Conservation (phyloP, 2,888 invertebrate species). For the Ecdyonurus torrentis region DNA sequence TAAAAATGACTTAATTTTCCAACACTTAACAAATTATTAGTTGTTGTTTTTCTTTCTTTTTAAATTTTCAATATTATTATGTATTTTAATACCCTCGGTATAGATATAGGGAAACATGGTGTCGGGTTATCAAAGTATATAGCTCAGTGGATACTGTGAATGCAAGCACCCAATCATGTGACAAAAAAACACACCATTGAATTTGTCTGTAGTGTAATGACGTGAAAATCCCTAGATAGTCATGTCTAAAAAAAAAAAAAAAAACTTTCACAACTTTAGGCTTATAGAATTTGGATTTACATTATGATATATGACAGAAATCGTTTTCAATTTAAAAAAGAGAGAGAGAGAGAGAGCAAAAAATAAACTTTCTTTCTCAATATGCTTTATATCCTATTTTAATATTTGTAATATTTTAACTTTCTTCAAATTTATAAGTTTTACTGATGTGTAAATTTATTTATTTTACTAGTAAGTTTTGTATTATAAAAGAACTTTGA, state of each 20-base stretch:
- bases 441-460: too few species aligned
- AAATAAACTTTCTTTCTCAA: background rate
- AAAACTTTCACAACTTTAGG: background rate
- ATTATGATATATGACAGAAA: background rate
- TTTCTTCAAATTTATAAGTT: too few species aligned
- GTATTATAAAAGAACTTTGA: too few species aligned
- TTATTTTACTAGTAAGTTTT: too few species aligned
- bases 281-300: background rate
- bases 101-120: background rate
- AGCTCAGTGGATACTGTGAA: background rate
- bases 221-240: background rate
- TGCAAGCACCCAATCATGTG: background rate
- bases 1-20: too few species aligned
- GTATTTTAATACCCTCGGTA: too few species aligned
- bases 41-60: too few species aligned
- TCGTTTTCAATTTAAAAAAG: slow-evolving; percentile 1
- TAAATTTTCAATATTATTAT: too few species aligned
- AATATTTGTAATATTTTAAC: too few species aligned
- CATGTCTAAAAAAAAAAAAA: background rate
- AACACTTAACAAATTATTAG: too few species aligned
- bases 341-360: too few species aligned
- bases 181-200: background rate
- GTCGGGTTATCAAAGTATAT: background rate
- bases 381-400: too few species aligned
- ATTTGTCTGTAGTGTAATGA: slow-evolving; percentile 3